Evolutionary conservation across 2,113 vertebrate species (phyloP).

Genomic region (Chlorodrepanis virens): DNA sequence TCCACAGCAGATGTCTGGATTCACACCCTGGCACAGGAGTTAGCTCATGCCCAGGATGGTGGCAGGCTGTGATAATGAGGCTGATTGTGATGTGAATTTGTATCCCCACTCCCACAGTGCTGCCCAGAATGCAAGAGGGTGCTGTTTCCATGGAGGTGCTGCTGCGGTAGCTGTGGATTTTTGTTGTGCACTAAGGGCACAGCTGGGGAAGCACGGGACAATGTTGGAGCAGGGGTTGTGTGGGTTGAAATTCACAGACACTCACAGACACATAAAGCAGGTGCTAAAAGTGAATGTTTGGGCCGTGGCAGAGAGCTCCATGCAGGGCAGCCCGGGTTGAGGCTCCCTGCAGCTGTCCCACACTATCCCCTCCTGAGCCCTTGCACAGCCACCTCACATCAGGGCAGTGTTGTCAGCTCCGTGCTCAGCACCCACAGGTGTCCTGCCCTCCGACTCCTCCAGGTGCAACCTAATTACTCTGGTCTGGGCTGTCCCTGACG

Average conservation of each 20-base stretch:
- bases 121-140: neutral
- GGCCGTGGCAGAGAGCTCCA: neutral
- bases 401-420: neutral
- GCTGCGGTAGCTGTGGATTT: neutral
- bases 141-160: neutral
- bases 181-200: neutral
- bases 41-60: accelerated
- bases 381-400: accelerated
- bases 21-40: neutral
- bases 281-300: neutral
- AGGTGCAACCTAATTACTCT: neutral
- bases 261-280: neutral
- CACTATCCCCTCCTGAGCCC: accelerated
- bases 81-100: accelerated
- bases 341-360: neutral
- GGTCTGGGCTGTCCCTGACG: neutral
- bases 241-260: neutral
- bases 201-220: accelerated
- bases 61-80: neutral
- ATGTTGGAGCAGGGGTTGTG: neutral
- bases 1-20: neutral
- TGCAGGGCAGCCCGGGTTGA: neutral
- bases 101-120: neutral
- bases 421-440: neutral
- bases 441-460: neutral